These are phyloP conservation scores for Spinus pinus DNA, from an alignment of 2,797 vertebrate species.

Conservation along the genomic window DNA sequence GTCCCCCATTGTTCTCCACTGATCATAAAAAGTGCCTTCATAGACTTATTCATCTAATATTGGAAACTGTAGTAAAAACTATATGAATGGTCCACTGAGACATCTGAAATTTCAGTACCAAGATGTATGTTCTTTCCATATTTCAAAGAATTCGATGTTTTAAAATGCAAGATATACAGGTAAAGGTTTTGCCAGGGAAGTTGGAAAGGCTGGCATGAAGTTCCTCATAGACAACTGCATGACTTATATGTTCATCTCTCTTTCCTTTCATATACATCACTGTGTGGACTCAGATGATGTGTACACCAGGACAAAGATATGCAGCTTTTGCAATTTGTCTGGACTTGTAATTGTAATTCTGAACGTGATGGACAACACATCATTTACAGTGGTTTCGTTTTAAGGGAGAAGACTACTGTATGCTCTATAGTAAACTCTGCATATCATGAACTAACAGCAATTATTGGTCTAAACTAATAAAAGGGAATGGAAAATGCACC, in stretches of 20 bases:
- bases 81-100: not conserved
- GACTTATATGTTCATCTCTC: not conserved
- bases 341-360: not conserved
- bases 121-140: not conserved
- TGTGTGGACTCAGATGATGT: not conserved
- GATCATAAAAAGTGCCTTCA: not conserved
- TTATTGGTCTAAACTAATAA: not conserved
- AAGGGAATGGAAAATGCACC: not conserved
- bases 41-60: not conserved
- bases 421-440: not conserved
- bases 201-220: not conserved
- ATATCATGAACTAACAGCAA: not conserved
- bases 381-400: not conserved
- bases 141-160: not conserved
- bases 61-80: not conserved
- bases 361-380: not conserved
- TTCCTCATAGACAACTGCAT: not conserved
- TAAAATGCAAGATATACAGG: not conserved
- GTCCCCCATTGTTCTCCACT: not conserved
- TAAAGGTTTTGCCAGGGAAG: not conserved
- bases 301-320: not conserved
- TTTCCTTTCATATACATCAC: not conserved
- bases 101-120: not conserved
- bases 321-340: not conserved
- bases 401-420: not conserved